Percentiles rank a stretch among this genome's conserved stretches.
Conservation (phyloP, 2,797 vertebrate genomes). For the Phrynocephalus guinanensis region DNA sequence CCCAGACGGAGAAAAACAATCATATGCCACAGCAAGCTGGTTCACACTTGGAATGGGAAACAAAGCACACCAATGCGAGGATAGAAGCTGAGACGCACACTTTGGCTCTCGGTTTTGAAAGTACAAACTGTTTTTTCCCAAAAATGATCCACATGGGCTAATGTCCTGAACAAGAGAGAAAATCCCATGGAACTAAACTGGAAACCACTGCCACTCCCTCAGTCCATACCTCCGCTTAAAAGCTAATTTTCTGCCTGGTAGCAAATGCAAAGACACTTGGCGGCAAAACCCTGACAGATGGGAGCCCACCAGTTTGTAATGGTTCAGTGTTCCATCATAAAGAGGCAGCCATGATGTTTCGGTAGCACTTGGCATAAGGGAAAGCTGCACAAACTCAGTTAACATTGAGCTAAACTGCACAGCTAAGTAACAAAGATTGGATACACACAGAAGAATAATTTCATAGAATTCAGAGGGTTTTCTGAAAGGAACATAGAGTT, state of each 20-base stretch:
- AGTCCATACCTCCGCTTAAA: constrained; percentile 33
- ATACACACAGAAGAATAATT: constrained; percentile 43
- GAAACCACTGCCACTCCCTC: not conserved
- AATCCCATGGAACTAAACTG: not conserved
- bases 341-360: constrained; percentile 52
- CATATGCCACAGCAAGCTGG: no score
- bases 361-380: constrained; percentile 25
- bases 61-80: no score
- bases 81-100: no score
- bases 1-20: no score
- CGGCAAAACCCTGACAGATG: constrained; percentile 51
- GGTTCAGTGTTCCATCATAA: constrained; percentile 44
- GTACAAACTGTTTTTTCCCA: no score
- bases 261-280: constrained; percentile 50
- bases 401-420: constrained; percentile 38
- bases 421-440: constrained; percentile 44
- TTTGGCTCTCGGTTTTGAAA: no score
- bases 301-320: constrained; percentile 52
- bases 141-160: no score
- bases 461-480: constrained; percentile 51
- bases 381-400: constrained; percentile 50
- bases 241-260: constrained; percentile 38
- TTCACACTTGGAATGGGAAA: no score
- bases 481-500: constrained; percentile 8
- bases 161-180: no score